Evolutionary conservation across 2,797 vertebrate species (phyloP), one percentile per base, ranked within the genome.

Genomic region (Gouania willdenowi): DNA sequence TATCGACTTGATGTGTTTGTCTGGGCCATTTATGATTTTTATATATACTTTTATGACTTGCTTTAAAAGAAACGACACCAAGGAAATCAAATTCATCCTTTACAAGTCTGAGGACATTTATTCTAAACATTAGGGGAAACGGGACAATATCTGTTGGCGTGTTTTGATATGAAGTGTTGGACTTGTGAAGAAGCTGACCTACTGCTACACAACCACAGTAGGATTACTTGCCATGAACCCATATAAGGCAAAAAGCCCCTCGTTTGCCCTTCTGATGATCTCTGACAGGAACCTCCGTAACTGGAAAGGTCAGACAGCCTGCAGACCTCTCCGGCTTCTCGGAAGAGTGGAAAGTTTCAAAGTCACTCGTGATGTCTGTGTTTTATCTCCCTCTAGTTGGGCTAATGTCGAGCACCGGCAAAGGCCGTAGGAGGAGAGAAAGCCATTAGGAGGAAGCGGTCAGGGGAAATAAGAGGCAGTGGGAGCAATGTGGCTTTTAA

Each of bases 381-480:
- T 81, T 84, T 85, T 73, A 87, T 84, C 83, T 82, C 71, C 59
- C 60, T 71, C 72, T 78, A 45, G 65, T 78, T 75, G 67, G 67
- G 58, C 54, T 82, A 76, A 77, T 86, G 81, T 81, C 77, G 45
- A 59, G 70, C 6, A 33, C n/a, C 49, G 54, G 64, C 69, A 48
- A 25, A 61, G 69, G 65, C 41, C 17, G 48, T 50, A 37, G 58
- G 67, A 67, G 72, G 57, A 63, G 57, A 63, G 56, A 64, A 55
- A 69, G 67, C 72, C 74, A 80, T 87, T 86, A 80, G 41, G 70
- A 71, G 77, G 75, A 82, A 85, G 79, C 75, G 70, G 73, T 71
- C 45, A 25, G 75, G 70, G 74, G 61, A 80, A 81, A 79, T 68
- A 65, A 78, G 75, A 61, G 57, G 67, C 64, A 63, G 68, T 61